These are phyloP conservation scores for Trachelus tabidus DNA, from an alignment of 2,888 invertebrate genomes.

Conservation along the genomic window DNA sequence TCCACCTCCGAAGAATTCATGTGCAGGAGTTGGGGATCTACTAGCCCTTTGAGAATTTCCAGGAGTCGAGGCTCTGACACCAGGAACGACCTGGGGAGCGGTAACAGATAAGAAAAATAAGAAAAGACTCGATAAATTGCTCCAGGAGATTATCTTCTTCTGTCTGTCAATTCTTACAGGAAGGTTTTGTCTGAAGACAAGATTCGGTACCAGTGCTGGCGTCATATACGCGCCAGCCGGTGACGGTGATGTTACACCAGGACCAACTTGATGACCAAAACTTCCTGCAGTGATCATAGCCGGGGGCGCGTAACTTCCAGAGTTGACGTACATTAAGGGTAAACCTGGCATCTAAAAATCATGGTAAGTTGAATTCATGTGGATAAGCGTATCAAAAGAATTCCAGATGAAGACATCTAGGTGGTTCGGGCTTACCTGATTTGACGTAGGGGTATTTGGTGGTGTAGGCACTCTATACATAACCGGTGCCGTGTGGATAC, in stretches of 20 bases:
- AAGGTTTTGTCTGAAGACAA: conserved; percentile 62
- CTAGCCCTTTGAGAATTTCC: conserved; percentile 59
- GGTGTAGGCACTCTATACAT: conserved; percentile 63
- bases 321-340: conserved; percentile 62
- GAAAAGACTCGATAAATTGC: not conserved
- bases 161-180: conserved; percentile 43
- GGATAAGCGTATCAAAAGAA: not conserved
- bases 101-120: not conserved
- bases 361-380: not conserved
- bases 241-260: conserved; percentile 52
- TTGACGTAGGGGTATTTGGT: conserved; percentile 60
- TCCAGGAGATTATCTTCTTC: not conserved
- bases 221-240: conserved; percentile 55
- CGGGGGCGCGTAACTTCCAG: conserved; percentile 56
- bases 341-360: conserved; percentile 54
- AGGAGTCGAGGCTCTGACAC: conserved; percentile 59
- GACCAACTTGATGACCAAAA: conserved; percentile 57
- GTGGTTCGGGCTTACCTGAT: conserved; percentile 44
- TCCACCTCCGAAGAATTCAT: conserved; percentile 56
- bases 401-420: not conserved
- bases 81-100: conserved; percentile 46
- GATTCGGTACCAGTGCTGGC: conserved; percentile 58
- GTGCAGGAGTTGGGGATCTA: conserved; percentile 61
- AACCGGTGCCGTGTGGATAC: conserved; percentile 57
- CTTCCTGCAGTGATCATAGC: conserved; percentile 54